Percentiles rank a stretch among this genome's conserved stretches.
These are phyloP conservation scores for Urosaurus nigricauda DNA, from an alignment of 2,797 vertebrate species.

Conservation along the genomic window DNA sequence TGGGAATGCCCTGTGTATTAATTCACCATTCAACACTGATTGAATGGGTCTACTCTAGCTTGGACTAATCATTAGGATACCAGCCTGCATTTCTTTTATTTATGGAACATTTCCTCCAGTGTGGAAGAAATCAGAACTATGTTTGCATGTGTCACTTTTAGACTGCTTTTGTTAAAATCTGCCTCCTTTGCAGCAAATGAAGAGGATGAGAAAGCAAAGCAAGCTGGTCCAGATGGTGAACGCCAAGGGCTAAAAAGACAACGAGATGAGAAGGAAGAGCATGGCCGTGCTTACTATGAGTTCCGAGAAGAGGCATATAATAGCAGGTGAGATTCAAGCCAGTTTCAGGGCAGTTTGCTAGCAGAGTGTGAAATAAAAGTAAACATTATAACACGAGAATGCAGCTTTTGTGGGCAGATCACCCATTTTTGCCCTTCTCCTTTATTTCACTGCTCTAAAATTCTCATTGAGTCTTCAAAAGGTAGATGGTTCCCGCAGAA, in stretches of 20 bases:
- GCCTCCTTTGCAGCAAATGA: conserved; percentile 65
- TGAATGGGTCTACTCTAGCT: no score
- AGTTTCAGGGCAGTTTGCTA: neutral
- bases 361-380: neutral
- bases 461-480: no score
- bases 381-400: no score
- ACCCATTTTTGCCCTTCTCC: no score
- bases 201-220: conserved; percentile 74
- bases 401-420: no score
- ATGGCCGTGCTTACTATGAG: conserved; percentile 91
- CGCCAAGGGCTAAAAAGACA: conserved; percentile 75
- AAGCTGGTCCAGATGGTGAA: conserved; percentile 71
- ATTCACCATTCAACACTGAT: no score
- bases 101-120: neutral
- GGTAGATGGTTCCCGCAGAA: no score
- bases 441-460: no score
- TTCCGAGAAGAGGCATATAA: conserved; percentile 94
- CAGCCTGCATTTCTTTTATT: no score
- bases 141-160: neutral
- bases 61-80: no score
- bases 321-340: conserved; percentile 82
- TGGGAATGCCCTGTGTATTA: no score
- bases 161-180: conserved; percentile 34
- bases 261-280: conserved; percentile 78
- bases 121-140: neutral